Conservation (phyloP, 2,113 vertebrate genomes). For the Paramisgurnus dabryanus region DNA sequence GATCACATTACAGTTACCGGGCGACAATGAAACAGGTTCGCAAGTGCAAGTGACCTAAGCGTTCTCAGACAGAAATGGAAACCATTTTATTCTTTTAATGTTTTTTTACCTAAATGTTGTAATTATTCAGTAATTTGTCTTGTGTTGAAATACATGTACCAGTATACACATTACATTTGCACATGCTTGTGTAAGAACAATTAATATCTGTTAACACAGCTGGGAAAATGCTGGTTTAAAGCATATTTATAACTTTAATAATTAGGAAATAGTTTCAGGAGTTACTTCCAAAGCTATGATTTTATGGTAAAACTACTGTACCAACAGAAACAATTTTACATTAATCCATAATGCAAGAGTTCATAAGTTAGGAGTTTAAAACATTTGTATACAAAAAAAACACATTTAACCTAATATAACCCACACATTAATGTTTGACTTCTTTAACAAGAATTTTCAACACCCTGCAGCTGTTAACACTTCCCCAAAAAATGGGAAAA, state of each 20-base stretch:
- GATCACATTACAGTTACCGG: constrained; percentile 45
- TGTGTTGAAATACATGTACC: background rate
- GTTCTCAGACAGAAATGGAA: constrained; percentile 60
- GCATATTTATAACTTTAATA: background rate
- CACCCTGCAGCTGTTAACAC: constrained; percentile 26
- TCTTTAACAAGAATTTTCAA: background rate
- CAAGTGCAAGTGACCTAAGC: constrained; percentile 40
- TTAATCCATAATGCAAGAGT: background rate
- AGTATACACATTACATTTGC: background rate
- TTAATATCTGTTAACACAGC: background rate
- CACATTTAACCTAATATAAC: too few species aligned
- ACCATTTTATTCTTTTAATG: background rate
- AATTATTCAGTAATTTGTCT: background rate
- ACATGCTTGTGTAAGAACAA: background rate
- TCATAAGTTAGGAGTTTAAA: background rate
- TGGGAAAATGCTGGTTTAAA: background rate
- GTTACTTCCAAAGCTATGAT: background rate
- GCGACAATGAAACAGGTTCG: constrained; percentile 39
- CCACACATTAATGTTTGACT: constrained; percentile 5
- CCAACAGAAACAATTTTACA: background rate
- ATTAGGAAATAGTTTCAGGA: background rate
- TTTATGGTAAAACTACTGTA: background rate
- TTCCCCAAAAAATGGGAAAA: background rate
- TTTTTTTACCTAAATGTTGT: too few species aligned
- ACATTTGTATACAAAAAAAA: background rate